These are phyloP conservation scores for Tonatia bakeri DNA, from an alignment of 2,113 vertebrate species.

Conservation along the genomic window DNA sequence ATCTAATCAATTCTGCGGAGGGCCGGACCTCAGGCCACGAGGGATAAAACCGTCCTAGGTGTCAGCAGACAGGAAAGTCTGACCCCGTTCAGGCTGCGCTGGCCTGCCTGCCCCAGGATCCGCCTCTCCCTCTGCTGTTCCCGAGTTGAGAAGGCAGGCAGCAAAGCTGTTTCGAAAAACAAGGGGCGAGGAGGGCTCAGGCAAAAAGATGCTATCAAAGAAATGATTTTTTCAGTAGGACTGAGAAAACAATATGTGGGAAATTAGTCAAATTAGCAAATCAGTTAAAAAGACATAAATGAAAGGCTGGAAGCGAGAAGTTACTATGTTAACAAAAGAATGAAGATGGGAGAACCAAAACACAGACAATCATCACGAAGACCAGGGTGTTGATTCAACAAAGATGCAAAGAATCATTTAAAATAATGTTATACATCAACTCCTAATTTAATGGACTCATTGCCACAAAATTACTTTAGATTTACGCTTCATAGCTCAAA, in stretches of 20 bases:
- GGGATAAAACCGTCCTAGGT: not conserved
- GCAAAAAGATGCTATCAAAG: not conserved
- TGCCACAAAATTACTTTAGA: constrained; percentile 19
- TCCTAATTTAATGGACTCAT: not conserved
- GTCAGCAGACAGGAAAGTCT: not conserved
- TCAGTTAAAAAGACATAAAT: not conserved
- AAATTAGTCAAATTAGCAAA: not conserved
- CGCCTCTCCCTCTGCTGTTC: not conserved
- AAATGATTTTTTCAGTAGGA: not conserved
- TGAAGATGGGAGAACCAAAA: not conserved
- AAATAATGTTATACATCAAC: constrained; percentile 4
- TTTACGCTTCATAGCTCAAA: not conserved
- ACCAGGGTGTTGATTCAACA: not conserved
- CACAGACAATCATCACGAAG: not conserved
- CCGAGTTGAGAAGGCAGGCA: not conserved
- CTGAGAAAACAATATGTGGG: not conserved
- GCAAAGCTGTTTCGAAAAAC: not conserved
- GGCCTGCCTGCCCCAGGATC: not conserved
- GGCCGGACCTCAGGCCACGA: not conserved
- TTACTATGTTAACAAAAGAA: not conserved
- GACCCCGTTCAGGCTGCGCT: not conserved
- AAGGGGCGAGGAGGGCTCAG: not conserved
- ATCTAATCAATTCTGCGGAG: not conserved
- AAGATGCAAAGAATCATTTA: not conserved
- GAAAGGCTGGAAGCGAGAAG: not conserved